phyloP scores from a whole-genome alignment of 35 echinoderm and acorn worm species.

The Diadema setosum region DNA sequence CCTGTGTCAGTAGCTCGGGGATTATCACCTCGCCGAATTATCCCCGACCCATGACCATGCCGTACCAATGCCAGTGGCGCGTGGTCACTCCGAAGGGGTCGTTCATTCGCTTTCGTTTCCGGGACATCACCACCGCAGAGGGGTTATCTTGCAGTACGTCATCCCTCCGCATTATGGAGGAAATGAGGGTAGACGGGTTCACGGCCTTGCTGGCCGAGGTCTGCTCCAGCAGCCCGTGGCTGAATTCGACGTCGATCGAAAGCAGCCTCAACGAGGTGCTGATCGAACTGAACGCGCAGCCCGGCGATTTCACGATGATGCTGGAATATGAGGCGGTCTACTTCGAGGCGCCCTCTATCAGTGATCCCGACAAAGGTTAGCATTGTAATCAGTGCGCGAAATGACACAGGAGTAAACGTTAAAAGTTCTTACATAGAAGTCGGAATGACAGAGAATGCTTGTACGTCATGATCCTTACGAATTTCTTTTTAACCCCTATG shows the following conservation, averaged over 20 bases:
- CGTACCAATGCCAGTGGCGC: not conserved
- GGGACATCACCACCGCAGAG: not conserved
- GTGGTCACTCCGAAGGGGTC: not conserved
- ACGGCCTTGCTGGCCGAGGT: not conserved
- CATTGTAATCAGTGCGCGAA: no score
- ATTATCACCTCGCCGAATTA: not conserved
- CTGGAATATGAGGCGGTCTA: not conserved
- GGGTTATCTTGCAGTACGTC: no score
- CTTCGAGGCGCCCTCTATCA: not conserved
- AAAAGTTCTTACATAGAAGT: no score
- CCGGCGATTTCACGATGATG: not conserved
- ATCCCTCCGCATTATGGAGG: no score
- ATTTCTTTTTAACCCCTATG: no score
- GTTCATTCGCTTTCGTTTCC: not conserved
- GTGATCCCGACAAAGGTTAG: not conserved
- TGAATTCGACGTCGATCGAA: constrained; percentile 22
- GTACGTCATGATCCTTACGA: no score
- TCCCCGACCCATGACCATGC: not conserved
- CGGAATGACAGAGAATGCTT: no score
- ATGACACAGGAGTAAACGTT: no score
- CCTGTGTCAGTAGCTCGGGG: not conserved
- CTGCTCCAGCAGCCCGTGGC: not conserved
- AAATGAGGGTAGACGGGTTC: no score
- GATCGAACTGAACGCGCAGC: not conserved
- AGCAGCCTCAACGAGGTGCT: constrained; percentile 47